Percentiles rank a stretch among this genome's conserved stretches.
These are phyloP conservation scores for Eupithecia abbreviata DNA, from an alignment of 2,888 invertebrate species.

Conservation along the genomic window DNA sequence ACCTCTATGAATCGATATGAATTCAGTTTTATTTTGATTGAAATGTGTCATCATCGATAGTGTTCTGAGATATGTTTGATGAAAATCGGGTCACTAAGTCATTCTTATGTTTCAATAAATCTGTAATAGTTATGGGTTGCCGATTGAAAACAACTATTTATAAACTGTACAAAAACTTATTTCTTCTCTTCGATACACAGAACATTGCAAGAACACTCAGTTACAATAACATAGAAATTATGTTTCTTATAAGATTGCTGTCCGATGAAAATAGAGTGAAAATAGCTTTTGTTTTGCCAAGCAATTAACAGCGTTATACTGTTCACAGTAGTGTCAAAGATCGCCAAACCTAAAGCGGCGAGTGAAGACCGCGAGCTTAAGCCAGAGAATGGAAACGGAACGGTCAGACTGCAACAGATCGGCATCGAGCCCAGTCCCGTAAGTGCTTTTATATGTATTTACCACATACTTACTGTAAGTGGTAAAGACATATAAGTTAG, in stretches of 20 bases:
- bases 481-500: no score
- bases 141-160: no score
- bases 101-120: not conserved
- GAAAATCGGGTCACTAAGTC: not conserved
- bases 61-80: not conserved
- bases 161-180: no score
- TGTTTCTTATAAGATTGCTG: no score
- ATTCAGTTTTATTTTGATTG: not conserved
- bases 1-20: no score
- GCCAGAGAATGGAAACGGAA: conserved; percentile 64
- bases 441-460: conserved; percentile 38
- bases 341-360: conserved; percentile 78
- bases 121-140: no score
- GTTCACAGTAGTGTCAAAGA: conserved; percentile 72
- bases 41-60: not conserved
- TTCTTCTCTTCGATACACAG: no score
- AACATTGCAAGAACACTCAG: no score
- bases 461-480: no score
- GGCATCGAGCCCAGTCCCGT: conserved; percentile 79
- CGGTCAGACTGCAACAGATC: conserved; percentile 78
- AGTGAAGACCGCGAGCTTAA: conserved; percentile 79
- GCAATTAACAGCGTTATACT: conserved; percentile 18
- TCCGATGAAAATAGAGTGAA: not conserved
- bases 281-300: not conserved
- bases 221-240: no score